Percentiles rank a stretch among this genome's conserved stretches.
Evolutionary conservation across 2,888 invertebrate species (phyloP).

Genomic region (Himalopsyche kuldschensis): DNA sequence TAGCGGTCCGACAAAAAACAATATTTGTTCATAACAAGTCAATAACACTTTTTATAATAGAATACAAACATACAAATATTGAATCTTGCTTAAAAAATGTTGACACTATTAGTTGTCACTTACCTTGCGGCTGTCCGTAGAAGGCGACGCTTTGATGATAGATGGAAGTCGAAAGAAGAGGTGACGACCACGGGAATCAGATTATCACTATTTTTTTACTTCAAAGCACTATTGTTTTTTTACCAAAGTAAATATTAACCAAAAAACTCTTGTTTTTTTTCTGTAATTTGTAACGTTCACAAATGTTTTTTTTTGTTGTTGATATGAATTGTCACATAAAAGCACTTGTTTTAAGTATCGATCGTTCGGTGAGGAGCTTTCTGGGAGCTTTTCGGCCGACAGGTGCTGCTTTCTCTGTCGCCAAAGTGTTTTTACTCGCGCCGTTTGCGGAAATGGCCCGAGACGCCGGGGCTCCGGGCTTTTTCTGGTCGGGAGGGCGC

Average conservation of each 20-base stretch:
- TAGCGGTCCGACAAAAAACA: background rate
- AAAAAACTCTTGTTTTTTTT: background rate
- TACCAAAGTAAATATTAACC: background rate
- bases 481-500: background rate
- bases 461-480: background rate
- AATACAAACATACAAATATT: conserved; percentile 8
- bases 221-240: background rate
- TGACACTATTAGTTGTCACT: conserved; percentile 30
- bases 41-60: conserved; percentile 6
- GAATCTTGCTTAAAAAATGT: background rate
- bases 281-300: background rate
- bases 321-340: background rate
- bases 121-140: conserved; percentile 19
- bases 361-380: background rate
- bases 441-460: background rate
- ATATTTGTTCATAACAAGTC: background rate
- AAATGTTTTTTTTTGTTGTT: background rate
- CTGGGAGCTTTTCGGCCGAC: background rate
- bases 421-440: background rate
- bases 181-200: background rate
- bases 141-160: conserved; percentile 34
- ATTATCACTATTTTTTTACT: background rate
- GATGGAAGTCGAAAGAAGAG: background rate
- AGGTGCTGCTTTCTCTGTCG: background rate
- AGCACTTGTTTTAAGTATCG: background rate